Percentiles rank a stretch among this genome's conserved stretches.
Conservation (phyloP, 2,113 vertebrate genomes). For the Pollachius pollachius region DNA sequence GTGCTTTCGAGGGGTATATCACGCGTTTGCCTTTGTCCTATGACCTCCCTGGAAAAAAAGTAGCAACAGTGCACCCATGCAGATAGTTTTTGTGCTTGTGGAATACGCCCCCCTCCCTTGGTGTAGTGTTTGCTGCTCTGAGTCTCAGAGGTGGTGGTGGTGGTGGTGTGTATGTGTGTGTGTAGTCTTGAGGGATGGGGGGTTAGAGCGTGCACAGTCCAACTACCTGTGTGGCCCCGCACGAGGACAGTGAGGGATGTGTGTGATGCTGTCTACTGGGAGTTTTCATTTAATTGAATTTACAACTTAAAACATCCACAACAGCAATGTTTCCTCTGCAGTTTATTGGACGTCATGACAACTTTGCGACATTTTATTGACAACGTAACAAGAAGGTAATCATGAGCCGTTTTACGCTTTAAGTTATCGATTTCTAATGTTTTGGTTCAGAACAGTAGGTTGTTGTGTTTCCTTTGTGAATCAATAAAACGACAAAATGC, state of each 20-base stretch:
- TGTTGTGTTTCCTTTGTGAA: not conserved
- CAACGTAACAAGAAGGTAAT: slow-evolving; percentile 58
- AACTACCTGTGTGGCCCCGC: slow-evolving; percentile 94
- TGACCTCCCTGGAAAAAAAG: slow-evolving; percentile 44
- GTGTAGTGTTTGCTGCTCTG: slow-evolving; percentile 39
- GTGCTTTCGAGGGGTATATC: slow-evolving; percentile 56
- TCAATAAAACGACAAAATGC: not conserved
- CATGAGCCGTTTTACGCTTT: not conserved
- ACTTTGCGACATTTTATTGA: slow-evolving; percentile 54
- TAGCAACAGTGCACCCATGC: slow-evolving; percentile 37
- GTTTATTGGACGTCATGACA: slow-evolving; percentile 47
- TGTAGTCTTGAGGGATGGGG: slow-evolving; percentile 68
- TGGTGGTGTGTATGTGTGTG: not conserved
- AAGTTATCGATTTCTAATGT: not conserved
- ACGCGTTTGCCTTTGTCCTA: slow-evolving; percentile 65
- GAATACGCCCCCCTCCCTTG: slow-evolving; percentile 35
- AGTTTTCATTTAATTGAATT: too few species aligned
- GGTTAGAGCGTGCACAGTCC: slow-evolving; percentile 66
- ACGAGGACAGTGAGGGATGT: slow-evolving; percentile 70
- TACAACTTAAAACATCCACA: not conserved
- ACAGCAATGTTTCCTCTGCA: slow-evolving; percentile 50
- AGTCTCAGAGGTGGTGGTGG: slow-evolving; percentile 18
- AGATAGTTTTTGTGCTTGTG: slow-evolving; percentile 45
- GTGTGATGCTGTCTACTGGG: slow-evolving; percentile 19
- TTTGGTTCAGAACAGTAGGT: not conserved